These are phyloP conservation scores for Agrochola litura DNA, from an alignment of 2,888 invertebrate species.

Conservation along the genomic window DNA sequence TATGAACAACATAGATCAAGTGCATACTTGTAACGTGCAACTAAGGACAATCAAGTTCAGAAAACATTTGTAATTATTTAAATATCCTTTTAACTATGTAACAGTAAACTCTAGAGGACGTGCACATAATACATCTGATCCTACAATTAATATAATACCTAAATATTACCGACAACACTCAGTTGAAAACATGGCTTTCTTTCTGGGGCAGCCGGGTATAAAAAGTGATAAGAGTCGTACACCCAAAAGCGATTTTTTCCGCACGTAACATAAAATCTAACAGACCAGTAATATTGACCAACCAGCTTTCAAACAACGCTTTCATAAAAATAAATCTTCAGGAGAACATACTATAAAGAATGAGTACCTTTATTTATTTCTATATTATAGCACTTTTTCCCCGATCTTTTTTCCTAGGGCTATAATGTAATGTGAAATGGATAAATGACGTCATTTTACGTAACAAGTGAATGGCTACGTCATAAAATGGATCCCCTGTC, in stretches of 20 bases:
- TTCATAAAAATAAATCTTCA: conserved; percentile 24
- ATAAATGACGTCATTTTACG: conserved; percentile 63
- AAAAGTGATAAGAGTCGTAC: not conserved
- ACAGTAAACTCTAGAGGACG: not conserved
- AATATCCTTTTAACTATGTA: not conserved
- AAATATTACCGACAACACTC: not conserved
- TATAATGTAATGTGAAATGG: conserved; percentile 53
- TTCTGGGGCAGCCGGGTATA: not conserved
- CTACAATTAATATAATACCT: not conserved
- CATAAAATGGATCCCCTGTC: conserved; percentile 66
- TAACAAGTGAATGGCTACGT: conserved; percentile 55
- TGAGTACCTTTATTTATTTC: not conserved
- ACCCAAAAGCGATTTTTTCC: conserved; percentile 13
- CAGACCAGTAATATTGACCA: conserved; percentile 22
- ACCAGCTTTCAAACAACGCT: conserved; percentile 17
- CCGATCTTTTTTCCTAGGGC: conserved; percentile 34
- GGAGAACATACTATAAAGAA: not conserved
- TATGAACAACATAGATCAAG: too few species aligned
- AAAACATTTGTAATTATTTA: not conserved
- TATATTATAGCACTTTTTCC: not conserved
- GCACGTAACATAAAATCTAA: conserved; percentile 41
- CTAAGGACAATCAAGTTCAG: not conserved
- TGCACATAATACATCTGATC: not conserved
- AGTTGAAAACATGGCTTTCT: not conserved
- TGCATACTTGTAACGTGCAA: too few species aligned